A percentile compares a stretch with the other conserved stretches of the same genome.
Evolutionary conservation across 2,113 vertebrate genomes (phyloP).

Genomic region (Platichthys flesus): DNA sequence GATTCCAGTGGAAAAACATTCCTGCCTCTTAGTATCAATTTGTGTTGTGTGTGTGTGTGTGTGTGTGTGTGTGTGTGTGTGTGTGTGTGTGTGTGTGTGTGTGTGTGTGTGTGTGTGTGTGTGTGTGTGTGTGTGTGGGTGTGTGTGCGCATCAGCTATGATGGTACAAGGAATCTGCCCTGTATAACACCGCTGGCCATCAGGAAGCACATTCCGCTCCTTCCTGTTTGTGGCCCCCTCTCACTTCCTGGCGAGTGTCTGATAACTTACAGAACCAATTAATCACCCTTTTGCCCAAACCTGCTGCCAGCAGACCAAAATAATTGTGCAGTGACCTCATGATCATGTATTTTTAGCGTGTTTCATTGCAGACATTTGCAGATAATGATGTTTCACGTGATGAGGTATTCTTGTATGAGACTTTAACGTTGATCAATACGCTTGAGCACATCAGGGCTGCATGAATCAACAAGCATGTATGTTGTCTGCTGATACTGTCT

Average conservation of each 20-base stretch:
- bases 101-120: conserved; percentile 38
- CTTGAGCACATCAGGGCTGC: too few species aligned
- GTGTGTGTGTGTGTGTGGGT: neutral
- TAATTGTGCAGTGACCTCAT: conserved; percentile 55
- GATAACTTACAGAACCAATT: conserved; percentile 81
- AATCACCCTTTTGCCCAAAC: conserved; percentile 70
- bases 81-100: conserved; percentile 37
- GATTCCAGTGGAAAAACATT: conserved; percentile 79
- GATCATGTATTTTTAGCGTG: conserved; percentile 58
- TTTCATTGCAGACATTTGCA: neutral
- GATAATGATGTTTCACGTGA: conserved; percentile 26
- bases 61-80: conserved; percentile 38
- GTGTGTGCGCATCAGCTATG: conserved; percentile 52
- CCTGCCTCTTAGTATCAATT: conserved; percentile 43
- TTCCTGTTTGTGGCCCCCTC: conserved; percentile 84
- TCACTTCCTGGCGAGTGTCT: conserved; percentile 83
- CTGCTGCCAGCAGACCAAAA: conserved; percentile 57
- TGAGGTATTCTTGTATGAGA: neutral
- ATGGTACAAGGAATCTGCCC: conserved; percentile 81
- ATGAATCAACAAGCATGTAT: too few species aligned
- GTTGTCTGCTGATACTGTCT: neutral
- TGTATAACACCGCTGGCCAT: conserved; percentile 54
- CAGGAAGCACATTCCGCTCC: conserved; percentile 85
- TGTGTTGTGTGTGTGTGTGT: conserved; percentile 40
- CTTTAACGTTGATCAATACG: neutral